Evolutionary conservation across 2,888 invertebrate genomes (phyloP).

Genomic region (Cryptosula pallasiana): DNA sequence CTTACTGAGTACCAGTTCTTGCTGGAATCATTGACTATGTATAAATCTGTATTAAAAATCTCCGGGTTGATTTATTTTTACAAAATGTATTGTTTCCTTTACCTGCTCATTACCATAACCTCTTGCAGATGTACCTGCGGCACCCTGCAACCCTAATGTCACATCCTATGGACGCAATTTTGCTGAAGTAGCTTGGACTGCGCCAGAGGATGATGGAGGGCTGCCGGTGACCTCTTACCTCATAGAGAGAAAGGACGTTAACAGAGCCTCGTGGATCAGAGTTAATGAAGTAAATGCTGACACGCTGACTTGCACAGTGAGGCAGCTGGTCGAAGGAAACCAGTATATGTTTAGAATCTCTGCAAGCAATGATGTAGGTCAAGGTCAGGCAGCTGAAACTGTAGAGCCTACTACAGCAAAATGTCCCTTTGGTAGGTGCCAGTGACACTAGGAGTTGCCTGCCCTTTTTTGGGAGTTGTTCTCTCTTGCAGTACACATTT

Average conservation of each 20-base stretch:
- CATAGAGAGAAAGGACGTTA: slow-evolving; percentile 27
- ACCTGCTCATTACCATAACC: background rate
- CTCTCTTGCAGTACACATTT: background rate
- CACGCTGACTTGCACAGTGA: slow-evolving; percentile 33
- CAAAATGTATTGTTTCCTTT: background rate
- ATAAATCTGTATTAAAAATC: too few relatives aligned
- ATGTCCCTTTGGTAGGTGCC: slow-evolving; percentile 58
- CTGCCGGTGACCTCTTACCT: slow-evolving; percentile 29
- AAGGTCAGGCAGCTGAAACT: slow-evolving; percentile 74
- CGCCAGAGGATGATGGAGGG: slow-evolving; percentile 30
- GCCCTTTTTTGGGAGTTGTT: background rate
- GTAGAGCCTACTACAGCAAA: slow-evolving; percentile 60
- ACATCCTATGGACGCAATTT: slow-evolving; percentile 77
- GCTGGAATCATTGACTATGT: too few relatives aligned
- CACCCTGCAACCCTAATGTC: slow-evolving; percentile 59
- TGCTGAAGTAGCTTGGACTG: slow-evolving; percentile 29
- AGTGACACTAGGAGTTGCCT: background rate
- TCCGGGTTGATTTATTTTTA: background rate
- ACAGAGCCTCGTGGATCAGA: slow-evolving; percentile 32
- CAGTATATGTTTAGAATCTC: slow-evolving; percentile 81
- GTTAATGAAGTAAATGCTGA: slow-evolving; percentile 37
- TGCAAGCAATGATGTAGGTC: slow-evolving; percentile 78
- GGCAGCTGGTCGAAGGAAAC: slow-evolving; percentile 67
- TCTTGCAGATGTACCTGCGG: slow-evolving; percentile 31
- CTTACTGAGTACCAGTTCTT: too few relatives aligned